phyloP scores from a whole-genome alignment of 2,888 invertebrate species.

The Zhuqinia jingwanae region DNA sequence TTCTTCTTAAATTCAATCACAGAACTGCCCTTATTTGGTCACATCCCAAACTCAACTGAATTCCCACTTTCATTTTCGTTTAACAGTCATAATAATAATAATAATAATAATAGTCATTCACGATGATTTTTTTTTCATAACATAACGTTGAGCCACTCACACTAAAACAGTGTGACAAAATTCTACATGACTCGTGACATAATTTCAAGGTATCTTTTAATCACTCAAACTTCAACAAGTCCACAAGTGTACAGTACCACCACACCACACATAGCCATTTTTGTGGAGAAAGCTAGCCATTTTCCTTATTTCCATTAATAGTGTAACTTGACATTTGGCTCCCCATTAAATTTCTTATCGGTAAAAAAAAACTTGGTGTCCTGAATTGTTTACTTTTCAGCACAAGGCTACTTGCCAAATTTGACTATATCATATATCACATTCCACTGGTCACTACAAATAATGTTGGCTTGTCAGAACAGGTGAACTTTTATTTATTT shows the following conservation, averaged over 20 bases:
- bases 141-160: not conserved
- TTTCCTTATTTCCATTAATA: no score
- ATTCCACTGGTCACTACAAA: not conserved
- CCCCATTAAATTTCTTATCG: constrained; percentile 25
- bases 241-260: not conserved
- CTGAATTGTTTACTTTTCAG: constrained; percentile 63
- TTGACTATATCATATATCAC: no score
- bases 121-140: no score
- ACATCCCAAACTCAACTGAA: not conserved
- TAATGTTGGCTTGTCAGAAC: not conserved
- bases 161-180: no score
- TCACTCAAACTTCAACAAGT: constrained; percentile 21
- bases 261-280: not conserved
- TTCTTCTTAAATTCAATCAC: no score
- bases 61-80: not conserved
- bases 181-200: no score
- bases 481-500: not conserved
- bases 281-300: no score
- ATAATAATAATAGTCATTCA: no score
- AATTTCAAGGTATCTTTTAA: not conserved
- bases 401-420: constrained; percentile 54
- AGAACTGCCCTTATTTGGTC: no score
- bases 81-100: not conserved
- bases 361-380: constrained; percentile 6
- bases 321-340: not conserved